Conservation (phyloP, 2,888 invertebrate genomes). For the Lochmaea crataegi region DNA sequence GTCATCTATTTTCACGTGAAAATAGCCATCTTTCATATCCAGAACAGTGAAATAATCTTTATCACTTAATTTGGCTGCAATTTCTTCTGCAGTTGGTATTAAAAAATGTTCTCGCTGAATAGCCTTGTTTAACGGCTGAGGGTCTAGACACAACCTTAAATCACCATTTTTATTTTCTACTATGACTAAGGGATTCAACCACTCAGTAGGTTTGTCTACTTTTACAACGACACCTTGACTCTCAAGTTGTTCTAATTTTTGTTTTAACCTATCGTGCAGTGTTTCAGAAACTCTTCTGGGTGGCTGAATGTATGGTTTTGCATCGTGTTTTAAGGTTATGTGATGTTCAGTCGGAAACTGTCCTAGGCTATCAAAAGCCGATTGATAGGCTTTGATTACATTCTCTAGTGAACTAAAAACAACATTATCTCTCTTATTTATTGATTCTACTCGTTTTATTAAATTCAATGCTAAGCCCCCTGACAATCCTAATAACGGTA, state of each 20-base stretch:
- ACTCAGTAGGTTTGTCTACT: conserved; percentile 1
- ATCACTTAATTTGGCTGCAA: conserved; percentile 20
- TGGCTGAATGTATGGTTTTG: conserved; percentile 31
- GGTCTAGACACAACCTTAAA: too few relatives aligned
- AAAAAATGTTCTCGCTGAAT: conserved; percentile 17
- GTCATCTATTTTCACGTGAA: too few relatives aligned
- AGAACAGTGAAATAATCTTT: conserved; percentile 31
- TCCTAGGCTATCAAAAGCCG: conserved; percentile 37
- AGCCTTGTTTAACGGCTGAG: neutral
- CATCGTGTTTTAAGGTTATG: conserved; percentile 26
- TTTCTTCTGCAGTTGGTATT: conserved; percentile 31
- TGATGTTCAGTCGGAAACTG: conserved; percentile 39
- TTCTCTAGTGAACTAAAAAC: conserved; percentile 25
- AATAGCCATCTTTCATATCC: conserved; percentile 7
- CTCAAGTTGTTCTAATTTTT: conserved; percentile 15
- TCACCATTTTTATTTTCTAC: too few relatives aligned
- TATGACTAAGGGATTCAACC: conserved; percentile 28
- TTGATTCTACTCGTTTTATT: conserved; percentile 26
- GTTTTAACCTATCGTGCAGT: conserved; percentile 34
- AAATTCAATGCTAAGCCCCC: conserved; percentile 36
- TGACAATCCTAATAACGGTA: conserved; percentile 34
- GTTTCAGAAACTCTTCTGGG: conserved; percentile 32
- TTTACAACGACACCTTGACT: conserved; percentile 11
- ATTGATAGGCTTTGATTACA: conserved; percentile 25
- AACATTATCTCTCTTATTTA: conserved; percentile 10